Percentiles rank a stretch among this genome's conserved stretches.
phyloP scores from a whole-genome alignment of 1,140 invertebrate species.

The Lordiphosa collinella region DNA sequence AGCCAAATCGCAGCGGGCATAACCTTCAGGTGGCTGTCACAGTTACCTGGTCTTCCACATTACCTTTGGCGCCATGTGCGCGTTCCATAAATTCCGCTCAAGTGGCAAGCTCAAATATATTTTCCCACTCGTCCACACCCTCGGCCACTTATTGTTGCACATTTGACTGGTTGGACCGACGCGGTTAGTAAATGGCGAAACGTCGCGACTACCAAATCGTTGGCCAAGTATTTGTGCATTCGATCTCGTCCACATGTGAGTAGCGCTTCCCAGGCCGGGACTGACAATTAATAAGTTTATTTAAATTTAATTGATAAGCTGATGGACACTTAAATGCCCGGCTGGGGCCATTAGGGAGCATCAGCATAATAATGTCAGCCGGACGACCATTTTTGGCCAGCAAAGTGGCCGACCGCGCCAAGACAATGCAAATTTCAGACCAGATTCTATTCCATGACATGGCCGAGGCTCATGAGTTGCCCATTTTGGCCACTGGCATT shows the following conservation, averaged over 20 bases:
- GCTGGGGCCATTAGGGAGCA: slow-evolving; percentile 49
- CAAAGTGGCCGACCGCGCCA: slow-evolving; percentile 19
- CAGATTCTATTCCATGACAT: slow-evolving; percentile 66
- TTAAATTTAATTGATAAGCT: slow-evolving; percentile 66
- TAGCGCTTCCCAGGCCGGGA: slow-evolving; percentile 29
- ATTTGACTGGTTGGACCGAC: slow-evolving; percentile 15
- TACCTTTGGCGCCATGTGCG: slow-evolving; percentile 58
- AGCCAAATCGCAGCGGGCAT: slow-evolving; percentile 27
- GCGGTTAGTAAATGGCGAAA: slow-evolving; percentile 59
- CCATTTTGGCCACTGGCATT: slow-evolving; percentile 51
- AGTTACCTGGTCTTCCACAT: slow-evolving; percentile 63
- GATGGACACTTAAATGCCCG: slow-evolving; percentile 66
- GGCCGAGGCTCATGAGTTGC: slow-evolving; percentile 24
- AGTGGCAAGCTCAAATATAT: slow-evolving; percentile 27
- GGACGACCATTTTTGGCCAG: slow-evolving; percentile 64
- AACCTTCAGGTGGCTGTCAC: slow-evolving; percentile 63
- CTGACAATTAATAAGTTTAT: slow-evolving; percentile 65
- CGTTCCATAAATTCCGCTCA: slow-evolving; percentile 57
- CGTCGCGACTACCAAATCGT: slow-evolving; percentile 59
- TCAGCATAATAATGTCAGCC: slow-evolving; percentile 60
- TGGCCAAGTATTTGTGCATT: slow-evolving; percentile 4
- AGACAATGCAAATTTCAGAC: slow-evolving; percentile 72
- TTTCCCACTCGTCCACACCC: slow-evolving; percentile 33
- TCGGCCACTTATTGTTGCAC: slow-evolving; percentile 32
- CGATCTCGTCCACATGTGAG: slow-evolving; percentile 5